Evolutionary conservation across 2,113 vertebrate genomes (phyloP).

Genomic region (Entelurus aequoreus): DNA sequence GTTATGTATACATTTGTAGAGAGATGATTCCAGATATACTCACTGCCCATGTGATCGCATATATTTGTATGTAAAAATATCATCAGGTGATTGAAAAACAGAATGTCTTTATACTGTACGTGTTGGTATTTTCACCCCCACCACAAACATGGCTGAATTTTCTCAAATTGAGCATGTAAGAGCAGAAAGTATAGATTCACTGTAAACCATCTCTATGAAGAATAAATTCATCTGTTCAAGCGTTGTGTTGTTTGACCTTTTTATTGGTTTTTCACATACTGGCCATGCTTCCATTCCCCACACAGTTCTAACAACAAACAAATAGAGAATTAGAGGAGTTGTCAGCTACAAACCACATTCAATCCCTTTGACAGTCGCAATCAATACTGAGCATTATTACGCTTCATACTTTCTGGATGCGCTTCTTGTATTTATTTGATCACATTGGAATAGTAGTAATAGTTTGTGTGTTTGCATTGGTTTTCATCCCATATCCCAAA

Average conservation of each 20-base stretch:
- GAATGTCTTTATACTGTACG: slow-evolving; percentile 46
- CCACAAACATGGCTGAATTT: slow-evolving; percentile 43
- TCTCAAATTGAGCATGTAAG: slow-evolving; percentile 52
- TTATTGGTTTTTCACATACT: neutral
- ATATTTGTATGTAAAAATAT: slow-evolving; percentile 61
- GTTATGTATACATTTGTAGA: slow-evolving; percentile 45
- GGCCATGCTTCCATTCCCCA: neutral
- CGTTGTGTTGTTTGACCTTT: slow-evolving; percentile 6
- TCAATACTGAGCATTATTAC: too few species aligned
- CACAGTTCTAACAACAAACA: too few species aligned
- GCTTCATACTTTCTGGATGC: too few species aligned
- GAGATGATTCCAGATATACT: slow-evolving; percentile 37
- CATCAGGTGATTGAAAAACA: slow-evolving; percentile 49
- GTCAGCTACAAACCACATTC: too few species aligned
- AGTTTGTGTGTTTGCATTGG: too few species aligned
- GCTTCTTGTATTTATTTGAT: too few species aligned
- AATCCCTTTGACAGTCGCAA: too few species aligned
- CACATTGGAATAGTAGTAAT: too few species aligned
- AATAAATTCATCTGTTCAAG: slow-evolving; percentile 60
- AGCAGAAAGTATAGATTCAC: slow-evolving; percentile 56
- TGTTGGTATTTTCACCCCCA: slow-evolving; percentile 46
- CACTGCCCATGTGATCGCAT: slow-evolving; percentile 64
- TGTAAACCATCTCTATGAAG: slow-evolving; percentile 66
- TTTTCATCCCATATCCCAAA: too few species aligned
- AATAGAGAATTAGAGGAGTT: neutral